These are phyloP conservation scores for Acipenser ruthenus DNA, from an alignment of 2,797 vertebrate species.

Conservation along the genomic window DNA sequence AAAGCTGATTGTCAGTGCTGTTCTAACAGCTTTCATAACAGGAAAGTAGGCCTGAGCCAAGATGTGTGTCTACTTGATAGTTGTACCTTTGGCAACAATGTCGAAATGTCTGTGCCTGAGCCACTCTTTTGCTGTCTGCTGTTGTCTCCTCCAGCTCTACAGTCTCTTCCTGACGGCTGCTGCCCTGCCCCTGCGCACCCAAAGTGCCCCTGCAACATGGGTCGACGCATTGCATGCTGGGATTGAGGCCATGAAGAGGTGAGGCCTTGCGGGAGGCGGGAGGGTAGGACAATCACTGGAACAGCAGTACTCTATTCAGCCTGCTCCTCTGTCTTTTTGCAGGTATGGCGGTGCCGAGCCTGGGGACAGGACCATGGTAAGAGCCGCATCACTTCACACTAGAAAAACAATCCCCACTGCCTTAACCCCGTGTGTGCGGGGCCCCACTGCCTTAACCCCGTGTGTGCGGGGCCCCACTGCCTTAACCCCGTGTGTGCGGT, in stretches of 20 bases:
- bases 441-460: no score
- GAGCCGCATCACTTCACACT: background rate
- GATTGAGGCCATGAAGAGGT: slow-evolving; percentile 80
- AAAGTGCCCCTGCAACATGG: slow-evolving; percentile 54
- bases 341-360: slow-evolving; percentile 83
- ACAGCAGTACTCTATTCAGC: background rate
- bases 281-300: background rate
- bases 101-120: background rate
- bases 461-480: no score
- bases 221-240: slow-evolving; percentile 77
- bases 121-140: background rate
- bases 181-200: slow-evolving; percentile 52
- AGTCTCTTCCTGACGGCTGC: slow-evolving; percentile 85
- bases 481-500: no score
- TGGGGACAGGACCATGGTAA: slow-evolving; percentile 91
- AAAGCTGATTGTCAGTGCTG: no score
- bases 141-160: slow-evolving; percentile 63
- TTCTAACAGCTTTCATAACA: no score
- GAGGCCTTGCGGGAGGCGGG: slow-evolving; percentile 21
- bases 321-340: slow-evolving; percentile 16
- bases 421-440: no score
- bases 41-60: no score
- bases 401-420: no score
- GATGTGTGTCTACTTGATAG: no score
- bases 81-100: no score